Percentiles rank a stretch among this genome's conserved stretches.
These are phyloP conservation scores for Pionites leucogaster DNA, from an alignment of 2,113 vertebrate genomes.

Conservation along the genomic window DNA sequence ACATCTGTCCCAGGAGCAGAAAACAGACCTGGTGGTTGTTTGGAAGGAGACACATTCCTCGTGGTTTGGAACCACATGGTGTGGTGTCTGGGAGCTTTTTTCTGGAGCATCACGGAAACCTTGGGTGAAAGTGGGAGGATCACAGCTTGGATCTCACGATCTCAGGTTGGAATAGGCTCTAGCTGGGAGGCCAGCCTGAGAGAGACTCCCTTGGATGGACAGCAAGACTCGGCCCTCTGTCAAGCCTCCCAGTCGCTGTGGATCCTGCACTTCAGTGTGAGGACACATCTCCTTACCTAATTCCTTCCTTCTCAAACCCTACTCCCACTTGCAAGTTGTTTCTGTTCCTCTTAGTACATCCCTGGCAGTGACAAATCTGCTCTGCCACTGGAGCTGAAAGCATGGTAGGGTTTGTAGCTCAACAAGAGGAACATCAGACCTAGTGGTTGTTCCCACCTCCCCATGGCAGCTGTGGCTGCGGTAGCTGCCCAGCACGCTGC, in stretches of 20 bases:
- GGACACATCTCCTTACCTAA: not conserved
- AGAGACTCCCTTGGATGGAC: not conserved
- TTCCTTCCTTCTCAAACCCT: not conserved
- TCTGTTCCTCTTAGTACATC: not conserved
- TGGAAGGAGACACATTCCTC: not conserved
- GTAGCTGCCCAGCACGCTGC: fast-evolving
- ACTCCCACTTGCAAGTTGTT: not conserved
- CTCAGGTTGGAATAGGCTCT: not conserved
- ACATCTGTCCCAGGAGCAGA: not conserved
- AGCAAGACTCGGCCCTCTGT: not conserved
- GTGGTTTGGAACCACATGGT: not conserved
- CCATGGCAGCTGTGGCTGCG: fast-evolving
- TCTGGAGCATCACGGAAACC: not conserved
- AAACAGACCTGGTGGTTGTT: not conserved
- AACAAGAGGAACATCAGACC: not conserved
- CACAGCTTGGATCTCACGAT: not conserved
- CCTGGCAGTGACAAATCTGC: not conserved
- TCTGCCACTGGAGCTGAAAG: not conserved
- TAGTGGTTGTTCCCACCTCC: not conserved
- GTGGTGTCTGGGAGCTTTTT: not conserved
- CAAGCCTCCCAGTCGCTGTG: not conserved
- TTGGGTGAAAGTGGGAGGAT: fast-evolving
- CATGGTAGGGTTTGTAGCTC: fast-evolving
- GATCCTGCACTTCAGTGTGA: not conserved
- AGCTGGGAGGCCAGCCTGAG: not conserved